A percentile compares a stretch with the other conserved stretches of the same genome.
Conservation (phyloP, 2,797 vertebrate genomes). For the Coccyzus lansbergi region DNA sequence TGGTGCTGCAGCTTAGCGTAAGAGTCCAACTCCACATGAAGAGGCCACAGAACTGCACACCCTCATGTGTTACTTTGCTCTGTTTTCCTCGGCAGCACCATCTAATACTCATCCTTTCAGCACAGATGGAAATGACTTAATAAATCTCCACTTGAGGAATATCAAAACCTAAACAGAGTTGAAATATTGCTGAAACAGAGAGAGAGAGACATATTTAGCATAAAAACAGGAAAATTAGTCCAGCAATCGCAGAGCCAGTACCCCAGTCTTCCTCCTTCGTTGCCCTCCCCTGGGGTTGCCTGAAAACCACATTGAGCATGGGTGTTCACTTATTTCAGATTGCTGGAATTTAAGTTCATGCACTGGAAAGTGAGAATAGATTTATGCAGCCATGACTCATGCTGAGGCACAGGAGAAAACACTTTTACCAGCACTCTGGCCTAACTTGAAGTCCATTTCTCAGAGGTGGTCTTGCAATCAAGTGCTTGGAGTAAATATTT, state of each 20-base stretch:
- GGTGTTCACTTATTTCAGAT: not conserved
- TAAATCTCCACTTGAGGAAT: not conserved
- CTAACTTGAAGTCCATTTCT: not conserved
- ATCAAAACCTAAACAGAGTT: slow-evolving; percentile 24
- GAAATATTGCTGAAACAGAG: not conserved
- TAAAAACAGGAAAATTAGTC: not conserved
- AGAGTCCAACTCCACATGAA: not conserved
- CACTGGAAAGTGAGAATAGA: not conserved
- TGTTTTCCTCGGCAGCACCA: not conserved
- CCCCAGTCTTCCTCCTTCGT: not conserved
- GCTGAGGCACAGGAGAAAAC: not conserved
- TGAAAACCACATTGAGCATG: not conserved
- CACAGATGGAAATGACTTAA: not conserved
- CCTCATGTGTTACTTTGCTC: not conserved
- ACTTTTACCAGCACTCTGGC: not conserved
- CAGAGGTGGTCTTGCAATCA: not conserved
- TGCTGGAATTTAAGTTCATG: slow-evolving; percentile 3
- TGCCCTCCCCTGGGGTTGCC: not conserved
- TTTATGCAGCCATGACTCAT: not conserved
- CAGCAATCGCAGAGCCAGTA: not conserved
- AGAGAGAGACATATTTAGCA: not conserved
- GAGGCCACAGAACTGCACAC: not conserved
- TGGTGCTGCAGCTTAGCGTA: not conserved
- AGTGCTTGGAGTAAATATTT: not conserved
- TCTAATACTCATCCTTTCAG: not conserved